A percentile compares a stretch with the other conserved stretches of the same genome.
Evolutionary conservation across 1,140 invertebrate genomes (phyloP).

Genomic region (Dreissena polymorpha): DNA sequence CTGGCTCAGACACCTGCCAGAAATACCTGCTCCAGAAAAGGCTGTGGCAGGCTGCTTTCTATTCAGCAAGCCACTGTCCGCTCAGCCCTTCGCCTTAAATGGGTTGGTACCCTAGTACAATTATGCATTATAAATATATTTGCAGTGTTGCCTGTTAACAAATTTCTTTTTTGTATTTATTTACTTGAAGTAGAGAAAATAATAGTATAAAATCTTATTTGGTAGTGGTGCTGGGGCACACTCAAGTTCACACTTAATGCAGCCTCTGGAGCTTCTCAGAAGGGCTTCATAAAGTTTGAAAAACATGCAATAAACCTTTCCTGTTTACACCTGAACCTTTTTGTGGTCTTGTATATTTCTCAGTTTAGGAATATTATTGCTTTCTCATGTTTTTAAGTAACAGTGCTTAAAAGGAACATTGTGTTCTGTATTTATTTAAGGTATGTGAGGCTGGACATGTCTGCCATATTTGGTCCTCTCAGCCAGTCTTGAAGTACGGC

Average conservation of each 20-base stretch:
- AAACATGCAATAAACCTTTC: no score
- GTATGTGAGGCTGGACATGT: conserved; percentile 31
- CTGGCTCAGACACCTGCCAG: background rate
- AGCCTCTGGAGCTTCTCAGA: background rate
- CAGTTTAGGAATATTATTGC: no score
- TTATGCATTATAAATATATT: no score
- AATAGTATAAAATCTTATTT: background rate
- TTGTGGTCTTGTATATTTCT: no score
- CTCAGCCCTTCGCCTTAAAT: conserved; percentile 9
- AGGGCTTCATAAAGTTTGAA: background rate
- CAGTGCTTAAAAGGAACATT: no score
- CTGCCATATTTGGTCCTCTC: conserved; percentile 24
- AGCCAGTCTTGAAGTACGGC: conserved; percentile 30
- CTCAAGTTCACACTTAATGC: background rate
- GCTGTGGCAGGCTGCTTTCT: background rate
- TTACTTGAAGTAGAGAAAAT: background rate
- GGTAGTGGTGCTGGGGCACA: background rate
- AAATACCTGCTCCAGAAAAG: background rate
- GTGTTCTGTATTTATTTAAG: conserved; percentile 1
- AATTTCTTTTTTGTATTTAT: background rate
- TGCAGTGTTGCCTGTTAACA: no score
- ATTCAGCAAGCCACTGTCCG: background rate
- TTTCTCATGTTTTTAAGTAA: no score
- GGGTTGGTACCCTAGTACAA: background rate
- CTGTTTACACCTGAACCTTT: no score